Percentiles rank a stretch among this genome's conserved stretches.
These are phyloP conservation scores for Onychomys arenicola DNA, from an alignment of 2,797 vertebrate species.

Conservation along the genomic window DNA sequence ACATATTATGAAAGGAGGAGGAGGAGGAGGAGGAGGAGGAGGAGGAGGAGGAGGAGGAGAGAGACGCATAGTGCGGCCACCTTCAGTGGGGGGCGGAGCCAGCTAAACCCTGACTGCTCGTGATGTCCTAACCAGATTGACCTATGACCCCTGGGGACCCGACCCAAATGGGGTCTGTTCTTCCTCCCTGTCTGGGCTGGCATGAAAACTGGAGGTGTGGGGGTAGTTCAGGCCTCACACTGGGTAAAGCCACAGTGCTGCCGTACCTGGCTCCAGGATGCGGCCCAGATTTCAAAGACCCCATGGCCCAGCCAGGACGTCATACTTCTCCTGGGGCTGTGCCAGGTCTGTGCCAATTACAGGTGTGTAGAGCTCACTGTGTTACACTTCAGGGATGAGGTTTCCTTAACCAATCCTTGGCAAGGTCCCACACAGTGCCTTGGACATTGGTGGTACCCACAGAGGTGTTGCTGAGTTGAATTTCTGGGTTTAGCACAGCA, in stretches of 20 bases:
- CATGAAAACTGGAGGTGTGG: fast-evolving
- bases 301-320: not conserved
- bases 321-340: not conserved
- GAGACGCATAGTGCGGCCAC: fast-evolving
- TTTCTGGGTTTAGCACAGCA: fast-evolving
- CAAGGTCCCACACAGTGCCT: fast-evolving
- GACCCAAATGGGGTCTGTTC: not conserved
- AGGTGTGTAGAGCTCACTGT: fast-evolving
- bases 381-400: fast-evolving
- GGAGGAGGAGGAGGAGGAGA: too few relatives aligned
- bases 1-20: not conserved
- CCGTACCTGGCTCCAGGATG: fast-evolving
- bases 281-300: not conserved
- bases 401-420: not conserved
- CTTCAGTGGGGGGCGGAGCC: too few relatives aligned
- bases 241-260: not conserved
- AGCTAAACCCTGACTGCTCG: not conserved
- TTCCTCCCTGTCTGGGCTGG: too few relatives aligned
- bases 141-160: not conserved
- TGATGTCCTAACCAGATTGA: not conserved
- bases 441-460: fast-evolving
- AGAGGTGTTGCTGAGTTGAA: fast-evolving
- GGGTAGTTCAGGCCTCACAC: not conserved
- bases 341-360: fast-evolving
- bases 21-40: too few relatives aligned